A percentile compares a stretch with the other conserved stretches of the same genome.
These are phyloP conservation scores for Pseudomyrmex flavicornis DNA, from an alignment of 1,140 invertebrate genomes.

Conservation along the genomic window DNA sequence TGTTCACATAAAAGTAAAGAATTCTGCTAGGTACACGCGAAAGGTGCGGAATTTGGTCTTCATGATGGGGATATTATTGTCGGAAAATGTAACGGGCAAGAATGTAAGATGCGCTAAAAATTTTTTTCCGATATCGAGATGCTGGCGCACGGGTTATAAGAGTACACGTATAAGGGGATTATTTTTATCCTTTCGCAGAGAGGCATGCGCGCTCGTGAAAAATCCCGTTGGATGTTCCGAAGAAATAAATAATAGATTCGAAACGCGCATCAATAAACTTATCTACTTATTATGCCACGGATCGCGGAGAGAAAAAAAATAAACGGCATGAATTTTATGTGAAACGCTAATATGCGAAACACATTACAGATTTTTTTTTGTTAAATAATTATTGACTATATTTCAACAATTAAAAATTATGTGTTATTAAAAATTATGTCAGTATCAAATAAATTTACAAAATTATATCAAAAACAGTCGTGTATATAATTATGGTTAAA, in stretches of 20 bases:
- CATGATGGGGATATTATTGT: slow-evolving; percentile 32
- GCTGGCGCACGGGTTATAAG: background rate
- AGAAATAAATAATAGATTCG: slow-evolving; percentile 55
- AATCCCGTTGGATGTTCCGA: slow-evolving; percentile 41
- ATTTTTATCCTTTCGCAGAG: slow-evolving; percentile 29
- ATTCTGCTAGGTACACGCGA: slow-evolving; percentile 1
- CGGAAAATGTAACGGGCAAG: slow-evolving; percentile 12
- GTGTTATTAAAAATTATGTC: background rate
- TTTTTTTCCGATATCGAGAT: slow-evolving; percentile 49
- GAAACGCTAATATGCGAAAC: slow-evolving; percentile 28
- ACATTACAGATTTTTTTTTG: background rate
- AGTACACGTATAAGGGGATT: slow-evolving; percentile 17
- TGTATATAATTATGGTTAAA: background rate
- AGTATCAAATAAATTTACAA: background rate
- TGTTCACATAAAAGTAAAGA: slow-evolving; percentile 22
- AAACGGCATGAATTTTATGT: slow-evolving; percentile 36
- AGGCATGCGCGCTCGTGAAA: slow-evolving; percentile 11
- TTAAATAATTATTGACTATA: slow-evolving; percentile 2
- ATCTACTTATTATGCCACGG: background rate
- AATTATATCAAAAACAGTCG: background rate
- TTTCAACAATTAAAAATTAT: slow-evolving; percentile 16
- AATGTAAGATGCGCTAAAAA: slow-evolving; percentile 40
- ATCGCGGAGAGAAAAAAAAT: slow-evolving; percentile 16
- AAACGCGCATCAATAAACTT: slow-evolving; percentile 43
- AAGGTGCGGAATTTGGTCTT: background rate